Evolutionary conservation across 2,797 vertebrate species (phyloP).

Genomic region (Lophotriccus pileatus): DNA sequence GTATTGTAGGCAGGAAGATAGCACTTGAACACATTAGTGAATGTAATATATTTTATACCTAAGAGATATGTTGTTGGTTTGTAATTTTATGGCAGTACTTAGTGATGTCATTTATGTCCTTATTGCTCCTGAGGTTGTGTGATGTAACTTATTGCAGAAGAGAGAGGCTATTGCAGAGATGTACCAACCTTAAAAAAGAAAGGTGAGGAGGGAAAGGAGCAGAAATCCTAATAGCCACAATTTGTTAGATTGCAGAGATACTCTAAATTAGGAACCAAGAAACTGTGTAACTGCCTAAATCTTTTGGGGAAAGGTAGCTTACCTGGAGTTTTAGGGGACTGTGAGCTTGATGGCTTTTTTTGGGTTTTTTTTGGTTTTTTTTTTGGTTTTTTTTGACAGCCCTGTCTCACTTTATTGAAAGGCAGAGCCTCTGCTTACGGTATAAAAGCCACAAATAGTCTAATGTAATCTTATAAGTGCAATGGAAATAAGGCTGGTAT

Average conservation of each 20-base stretch:
- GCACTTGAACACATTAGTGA: background rate
- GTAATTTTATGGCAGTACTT: background rate
- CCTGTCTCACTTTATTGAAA: background rate
- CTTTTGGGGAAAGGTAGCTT: background rate
- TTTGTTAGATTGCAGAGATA: background rate
- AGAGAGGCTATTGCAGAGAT: background rate
- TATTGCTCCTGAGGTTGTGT: background rate
- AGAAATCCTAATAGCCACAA: background rate
- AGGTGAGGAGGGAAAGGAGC: background rate
- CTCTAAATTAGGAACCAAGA: background rate
- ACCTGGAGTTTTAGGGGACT: background rate
- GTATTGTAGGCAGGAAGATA: background rate
- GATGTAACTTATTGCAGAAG: background rate
- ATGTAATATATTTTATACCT: background rate
- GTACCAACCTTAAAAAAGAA: background rate
- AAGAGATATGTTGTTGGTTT: background rate
- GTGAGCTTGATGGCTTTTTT: background rate
- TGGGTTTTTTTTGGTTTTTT: no score
- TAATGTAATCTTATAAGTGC: background rate
- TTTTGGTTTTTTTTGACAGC: background rate
- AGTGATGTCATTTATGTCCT: background rate
- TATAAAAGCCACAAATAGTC: background rate
- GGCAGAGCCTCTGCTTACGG: background rate
- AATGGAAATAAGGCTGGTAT: background rate
- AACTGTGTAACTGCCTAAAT: rapidly evolving